Percentiles rank a stretch among this genome's conserved stretches.
Conservation (phyloP, 2,797 vertebrate species). For the Brachyrhaphis roseni region DNA sequence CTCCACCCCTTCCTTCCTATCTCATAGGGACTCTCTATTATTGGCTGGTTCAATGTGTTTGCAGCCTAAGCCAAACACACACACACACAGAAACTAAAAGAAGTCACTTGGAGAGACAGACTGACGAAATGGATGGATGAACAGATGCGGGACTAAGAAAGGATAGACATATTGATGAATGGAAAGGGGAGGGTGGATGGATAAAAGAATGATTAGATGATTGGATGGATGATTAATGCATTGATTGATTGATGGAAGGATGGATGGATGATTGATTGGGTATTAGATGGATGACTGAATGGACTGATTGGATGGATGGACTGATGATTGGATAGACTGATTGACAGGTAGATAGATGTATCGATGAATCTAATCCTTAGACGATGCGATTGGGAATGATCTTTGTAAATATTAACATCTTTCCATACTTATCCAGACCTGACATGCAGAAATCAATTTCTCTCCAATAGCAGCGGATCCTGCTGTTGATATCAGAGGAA, state of each 20-base stretch:
- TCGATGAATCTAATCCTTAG: background rate
- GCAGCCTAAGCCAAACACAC: constrained; percentile 29
- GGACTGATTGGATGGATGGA: background rate
- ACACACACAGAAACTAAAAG: constrained; percentile 16
- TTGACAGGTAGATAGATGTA: background rate
- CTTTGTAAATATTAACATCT: background rate
- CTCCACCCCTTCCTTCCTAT: background rate
- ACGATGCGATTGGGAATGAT: background rate
- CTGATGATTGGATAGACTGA: background rate
- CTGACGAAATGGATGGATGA: too few species aligned
- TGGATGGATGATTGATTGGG: background rate
- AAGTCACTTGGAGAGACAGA: background rate
- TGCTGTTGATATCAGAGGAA: constrained; percentile 33
- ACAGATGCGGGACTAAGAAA: too few species aligned
- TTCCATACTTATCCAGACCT: background rate
- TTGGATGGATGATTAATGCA: background rate
- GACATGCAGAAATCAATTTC: background rate
- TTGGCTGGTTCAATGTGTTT: constrained; percentile 35
- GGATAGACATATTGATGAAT: too few species aligned
- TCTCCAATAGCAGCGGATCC: constrained; percentile 1
- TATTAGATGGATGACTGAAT: too few species aligned
- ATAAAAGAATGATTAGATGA: too few species aligned
- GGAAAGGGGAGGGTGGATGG: background rate
- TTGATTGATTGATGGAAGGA: too few species aligned
- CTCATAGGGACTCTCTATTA: constrained; percentile 18